Evolutionary conservation across 2,113 vertebrate species (phyloP).

Genomic region (Plecotus auritus): DNA sequence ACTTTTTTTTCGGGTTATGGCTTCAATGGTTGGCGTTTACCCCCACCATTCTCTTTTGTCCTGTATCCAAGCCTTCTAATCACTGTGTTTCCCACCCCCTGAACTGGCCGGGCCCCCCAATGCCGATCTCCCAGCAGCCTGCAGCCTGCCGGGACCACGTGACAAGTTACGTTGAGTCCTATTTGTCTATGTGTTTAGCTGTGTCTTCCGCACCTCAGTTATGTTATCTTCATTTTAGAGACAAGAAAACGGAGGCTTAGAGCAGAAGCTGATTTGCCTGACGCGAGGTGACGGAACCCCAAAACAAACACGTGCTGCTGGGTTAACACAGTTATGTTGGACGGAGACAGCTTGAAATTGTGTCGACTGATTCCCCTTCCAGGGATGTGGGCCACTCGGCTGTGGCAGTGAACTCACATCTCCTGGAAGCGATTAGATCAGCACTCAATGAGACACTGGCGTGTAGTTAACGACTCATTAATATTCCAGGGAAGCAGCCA

Average conservation of each 20-base stretch:
- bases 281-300: neutral
- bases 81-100: neutral
- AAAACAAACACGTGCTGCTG: rapidly evolving
- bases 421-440: neutral
- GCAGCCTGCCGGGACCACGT: neutral
- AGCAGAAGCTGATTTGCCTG: neutral
- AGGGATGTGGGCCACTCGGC: neutral
- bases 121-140: neutral
- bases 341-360: neutral
- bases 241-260: neutral
- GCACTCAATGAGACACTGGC: neutral
- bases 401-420: neutral
- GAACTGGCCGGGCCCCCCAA: neutral
- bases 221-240: neutral
- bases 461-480: neutral
- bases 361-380: neutral
- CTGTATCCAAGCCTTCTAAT: rapidly evolving
- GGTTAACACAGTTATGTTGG: rapidly evolving
- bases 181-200: neutral
- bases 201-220: neutral
- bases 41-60: neutral
- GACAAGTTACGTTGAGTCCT: no score
- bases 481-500: neutral
- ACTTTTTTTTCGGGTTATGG: no score
- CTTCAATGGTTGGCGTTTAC: rapidly evolving